Base-by-base conservation (phyloP, 2,888 invertebrate species). In the Cryptosula pallasiana region DNA sequence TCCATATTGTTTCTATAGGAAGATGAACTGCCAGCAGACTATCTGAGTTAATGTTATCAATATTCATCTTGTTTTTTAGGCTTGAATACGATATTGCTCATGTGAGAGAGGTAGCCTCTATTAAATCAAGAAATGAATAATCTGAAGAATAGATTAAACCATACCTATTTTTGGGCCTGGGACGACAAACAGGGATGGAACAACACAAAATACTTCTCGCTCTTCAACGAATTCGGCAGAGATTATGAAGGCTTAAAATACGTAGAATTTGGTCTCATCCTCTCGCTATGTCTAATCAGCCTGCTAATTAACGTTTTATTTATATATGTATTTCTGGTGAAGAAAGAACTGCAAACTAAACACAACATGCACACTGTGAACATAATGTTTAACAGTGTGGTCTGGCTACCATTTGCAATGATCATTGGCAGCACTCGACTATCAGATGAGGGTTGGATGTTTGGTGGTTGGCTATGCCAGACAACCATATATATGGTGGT, bases 121-220 rank as follows among this genome's bases (percentile, higher is more conserved):
- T n/a, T n/a, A n/a, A n/a, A n/a, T n/a, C n/a, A n/a, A n/a, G n/a
- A n/a, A n/a, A n/a, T n/a, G n/a, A n/a, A n/a, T n/a, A n/a, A n/a
- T n/a, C n/a, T n/a, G n/a, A n/a, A n/a, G n/a, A n/a, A n/a, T 45
- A 5, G 63, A 32, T 5, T 27, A 20, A 63, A 63, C 34, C 25
- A 9, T 27, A 63, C 29, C 34, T 63, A 63, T n/a, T 3, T 63
- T 5, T 63, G 63, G 63, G 32, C 27, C 27, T 63, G 63, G 63
- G 63, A 63, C 34, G 13, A 63, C n/a, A 32, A 25, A 5, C 27
- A 63, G 32, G 63, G 63, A 27, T 63, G 63, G 63, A 63, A 63
- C n/a, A 29, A 63, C 27, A 63, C 63, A 29, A 20, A 27, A 63
- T 63, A 25, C n/a, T 63, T 63, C 27, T 63, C 63, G 9, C 32